Base-by-base conservation (phyloP, 2,888 invertebrate species). In the Apodemia duryi region DNA sequence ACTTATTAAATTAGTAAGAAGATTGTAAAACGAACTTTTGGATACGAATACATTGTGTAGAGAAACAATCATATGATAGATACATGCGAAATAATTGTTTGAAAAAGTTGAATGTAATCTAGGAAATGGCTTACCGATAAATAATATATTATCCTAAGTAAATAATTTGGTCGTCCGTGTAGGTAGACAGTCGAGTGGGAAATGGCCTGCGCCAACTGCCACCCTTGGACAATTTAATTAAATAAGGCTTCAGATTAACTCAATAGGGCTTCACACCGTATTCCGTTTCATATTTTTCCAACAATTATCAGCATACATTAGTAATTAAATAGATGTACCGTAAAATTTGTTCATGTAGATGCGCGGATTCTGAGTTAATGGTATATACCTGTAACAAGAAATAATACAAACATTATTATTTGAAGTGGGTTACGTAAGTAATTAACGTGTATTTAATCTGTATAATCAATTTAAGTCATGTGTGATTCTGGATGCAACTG, bases 171-270 rank as follows among this genome's bases (percentile, higher is more conserved):
- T 64, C 61, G 88, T 82, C 85, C 80, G 77, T 74, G 73, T 84
- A 65, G 75, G 72, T 76, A 72, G 80, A 75, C 79, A 71, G 77
- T 75, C 74, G 79, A 75, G 77, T 75, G 78, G 78, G 71, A 84
- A 90, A 85, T 91, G 87, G 77, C 77, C 81, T 69, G 75, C 70
- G 72, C 75, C 82, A 74, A 73, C 79, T 78, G 77, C 79, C 81
- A 83, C 82, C 81, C 79, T 80, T 77, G 76, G 79, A 86, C 89
- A 91, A 91, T 91, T 88, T 88, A 91, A 91, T 91, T 91, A 91
- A 88, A 86, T 88, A 91, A 72, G 91, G 91, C 89, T 91, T 91
- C 91, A 83, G 91, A 91, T 91, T 91, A 91, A 82, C 85, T 80
- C 75, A 66, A 73, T 88, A 77, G 71, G 91, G 91, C 86, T 91